Base-by-base conservation (phyloP, 2,797 vertebrate species). In the Petrocephalus sullivani region DNA sequence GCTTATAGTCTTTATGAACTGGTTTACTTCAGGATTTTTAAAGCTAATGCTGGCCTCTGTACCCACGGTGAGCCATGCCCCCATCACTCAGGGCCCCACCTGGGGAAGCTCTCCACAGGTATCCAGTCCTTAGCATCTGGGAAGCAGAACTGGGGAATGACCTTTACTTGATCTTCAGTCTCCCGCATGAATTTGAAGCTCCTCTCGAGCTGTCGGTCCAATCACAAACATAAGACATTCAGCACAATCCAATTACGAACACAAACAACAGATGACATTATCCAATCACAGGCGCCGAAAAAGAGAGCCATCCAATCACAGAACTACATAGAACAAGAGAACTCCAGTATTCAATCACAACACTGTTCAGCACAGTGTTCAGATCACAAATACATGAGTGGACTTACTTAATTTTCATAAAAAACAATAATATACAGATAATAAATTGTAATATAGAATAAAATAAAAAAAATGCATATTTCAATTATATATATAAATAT, bases 131-230 rank as follows among this genome's bases (percentile, higher is more conserved):
- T 97, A 28, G 96, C 96, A 57, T 97, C 97, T 0, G 97, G 97
- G 92, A 98, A 98, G 87, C 97, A 98, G 94, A 98, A 98, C 88
- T 97, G 97, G 60, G 97, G 97, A 90, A 98, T 97, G 78, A 97
- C 97, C 92, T 96, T 97, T 90, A 98, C 93, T 91, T 97, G 97
- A 93, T 98, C 97, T 91, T 98, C 97, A 1, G 96, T 96, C 91
- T 98, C 97, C 10, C 95, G 95, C 95, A 97, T 95, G 93, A 97
- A 97, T 94, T 97, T 97, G 93, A 97, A 97, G 0, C 95, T 96
- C 90, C 96, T 94, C 91, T 98, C 97, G 88, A 98, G 88, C 97
- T 98, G 94, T 86, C 85, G 33, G 28, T 71, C 61, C 14, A 71
- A 28, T 57, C 61, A 37, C 64, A 81, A 5, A n/a, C 87, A 16